Percentiles rank a stretch among this genome's conserved stretches.
These are phyloP conservation scores for Dufourea novaeangliae DNA, from an alignment of 1,140 invertebrate species.

Conservation along the genomic window DNA sequence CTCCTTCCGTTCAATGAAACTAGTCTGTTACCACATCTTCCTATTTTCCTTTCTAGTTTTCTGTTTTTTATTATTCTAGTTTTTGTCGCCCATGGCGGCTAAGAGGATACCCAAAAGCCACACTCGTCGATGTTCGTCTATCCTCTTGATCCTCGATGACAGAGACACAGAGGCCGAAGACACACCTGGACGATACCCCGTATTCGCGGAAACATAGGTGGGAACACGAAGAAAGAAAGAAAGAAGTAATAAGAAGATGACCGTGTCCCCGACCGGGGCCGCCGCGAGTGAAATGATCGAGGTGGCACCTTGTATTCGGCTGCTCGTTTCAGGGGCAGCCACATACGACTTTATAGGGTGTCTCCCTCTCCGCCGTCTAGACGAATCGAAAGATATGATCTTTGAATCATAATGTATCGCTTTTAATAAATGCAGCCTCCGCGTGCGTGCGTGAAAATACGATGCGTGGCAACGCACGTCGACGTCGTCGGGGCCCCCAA, in stretches of 20 bases:
- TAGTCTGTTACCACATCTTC: too few species aligned
- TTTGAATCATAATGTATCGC: constrained; percentile 79
- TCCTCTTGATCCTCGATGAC: too few species aligned
- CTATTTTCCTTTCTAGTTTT: too few species aligned
- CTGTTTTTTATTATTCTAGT: too few species aligned
- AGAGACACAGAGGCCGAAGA: too few species aligned
- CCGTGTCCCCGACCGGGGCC: constrained; percentile 21
- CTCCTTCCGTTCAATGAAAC: too few species aligned
- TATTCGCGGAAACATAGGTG: too few species aligned
- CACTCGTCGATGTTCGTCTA: too few species aligned
- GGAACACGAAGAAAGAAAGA: background rate
- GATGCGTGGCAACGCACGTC: constrained; percentile 54
- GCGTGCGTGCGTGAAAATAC: constrained; percentile 65
- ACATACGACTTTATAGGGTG: constrained; percentile 73
- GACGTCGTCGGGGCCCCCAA: constrained; percentile 37
- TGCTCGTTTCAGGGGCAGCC: constrained; percentile 62
- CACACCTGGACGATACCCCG: too few species aligned
- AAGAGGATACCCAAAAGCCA: too few species aligned
- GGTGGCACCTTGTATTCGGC: constrained; percentile 58
- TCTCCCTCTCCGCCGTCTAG: constrained; percentile 75
- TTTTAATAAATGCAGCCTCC: constrained; percentile 76
- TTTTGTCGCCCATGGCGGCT: too few species aligned
- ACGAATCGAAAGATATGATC: constrained; percentile 79
- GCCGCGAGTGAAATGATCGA: constrained; percentile 38
- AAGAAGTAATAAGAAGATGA: background rate